Base-by-base conservation (phyloP, 2,888 invertebrate species). In the Oxytorus armatus region DNA sequence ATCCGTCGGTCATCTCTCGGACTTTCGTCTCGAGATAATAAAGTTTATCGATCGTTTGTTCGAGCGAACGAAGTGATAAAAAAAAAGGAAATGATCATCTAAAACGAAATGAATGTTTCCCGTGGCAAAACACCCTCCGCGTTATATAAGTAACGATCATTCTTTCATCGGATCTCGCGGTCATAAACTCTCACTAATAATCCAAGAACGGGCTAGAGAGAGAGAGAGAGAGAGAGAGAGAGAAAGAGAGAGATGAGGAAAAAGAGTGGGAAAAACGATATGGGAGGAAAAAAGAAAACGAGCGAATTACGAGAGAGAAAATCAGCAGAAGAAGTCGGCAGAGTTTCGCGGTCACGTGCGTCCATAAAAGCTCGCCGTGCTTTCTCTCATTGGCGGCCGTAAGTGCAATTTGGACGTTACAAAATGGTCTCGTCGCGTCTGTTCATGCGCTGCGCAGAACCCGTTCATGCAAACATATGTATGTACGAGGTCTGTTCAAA, bases 321-420 rank as follows among this genome's bases (percentile, higher is more conserved):
- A 72, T 1, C 25, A 51, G 44, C 53, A 29, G 18, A n/a, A 47
- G 57, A 42, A 53, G 47, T 49, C 49, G 21, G 36, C 70, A 70
- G 59, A 73, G 49, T 36, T 75, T 77, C 51, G 74, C 29, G 74
- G 79, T 77, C 82, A 82, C 82, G 82, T 61, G 57, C 74, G 36
- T 21, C 42, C 74, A 61, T 79, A 77, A 80, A 80, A 82, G 49
- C 49, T 59, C 36, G 57, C 42, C 51, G 70, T 79, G 77, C 70
- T 80, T 79, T 77, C 69, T 72, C 76, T 73, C 65, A 80, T 82
- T 77, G 59, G 44, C 29, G 79, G 59, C 25, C 8, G 65, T 63
- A 65, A 77, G 66, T 73, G 44, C 68, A 59, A 57, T 42, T n/a
- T 77, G 77, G 75, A 81, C 74, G 73, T 74, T 69, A 61, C 68